phyloP scores from a whole-genome alignment of 2,113 vertebrate species.

The Osmerus mordax region DNA sequence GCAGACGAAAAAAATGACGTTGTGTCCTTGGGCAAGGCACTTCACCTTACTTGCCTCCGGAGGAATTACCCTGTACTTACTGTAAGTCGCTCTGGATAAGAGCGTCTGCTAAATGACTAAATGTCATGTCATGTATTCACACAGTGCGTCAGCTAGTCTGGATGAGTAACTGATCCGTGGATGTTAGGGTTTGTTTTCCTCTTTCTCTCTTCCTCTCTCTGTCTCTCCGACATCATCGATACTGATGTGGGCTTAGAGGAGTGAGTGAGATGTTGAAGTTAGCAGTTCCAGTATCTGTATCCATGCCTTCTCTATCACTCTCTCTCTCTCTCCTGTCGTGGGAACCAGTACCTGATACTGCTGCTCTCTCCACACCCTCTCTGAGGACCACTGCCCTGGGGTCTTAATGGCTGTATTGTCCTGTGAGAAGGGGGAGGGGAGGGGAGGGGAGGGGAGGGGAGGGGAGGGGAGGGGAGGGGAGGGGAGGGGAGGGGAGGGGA shows the following conservation, averaged over 20 bases:
- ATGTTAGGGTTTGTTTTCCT: too few relatives aligned
- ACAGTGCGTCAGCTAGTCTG: too few relatives aligned
- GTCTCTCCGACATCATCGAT: constrained; percentile 19
- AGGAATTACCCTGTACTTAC: too few relatives aligned
- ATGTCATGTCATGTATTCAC: too few relatives aligned
- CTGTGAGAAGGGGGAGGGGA: constrained; percentile 2
- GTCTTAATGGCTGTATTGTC: constrained; percentile 1
- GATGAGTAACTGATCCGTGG: too few relatives aligned
- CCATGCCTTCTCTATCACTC: neutral
- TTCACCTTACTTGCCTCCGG: too few relatives aligned
- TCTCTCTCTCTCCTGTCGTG: constrained; percentile 17
- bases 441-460: neutral
- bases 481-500: neutral
- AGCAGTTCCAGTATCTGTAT: neutral
- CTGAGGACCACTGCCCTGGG: constrained; percentile 9
- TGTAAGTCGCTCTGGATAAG: too few relatives aligned
- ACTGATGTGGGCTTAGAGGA: neutral
- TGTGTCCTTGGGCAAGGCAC: too few relatives aligned
- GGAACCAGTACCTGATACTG: constrained; percentile 22
- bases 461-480: neutral
- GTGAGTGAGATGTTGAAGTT: too few relatives aligned
- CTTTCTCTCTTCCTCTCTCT: neutral
- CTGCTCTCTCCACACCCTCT: constrained; percentile 15
- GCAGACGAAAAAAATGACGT: too few relatives aligned
- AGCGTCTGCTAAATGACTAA: too few relatives aligned